Evolutionary conservation across 1,140 invertebrate species (phyloP), one percentile per base, ranked within the genome.

Genomic region (Lepidurus packardi): DNA sequence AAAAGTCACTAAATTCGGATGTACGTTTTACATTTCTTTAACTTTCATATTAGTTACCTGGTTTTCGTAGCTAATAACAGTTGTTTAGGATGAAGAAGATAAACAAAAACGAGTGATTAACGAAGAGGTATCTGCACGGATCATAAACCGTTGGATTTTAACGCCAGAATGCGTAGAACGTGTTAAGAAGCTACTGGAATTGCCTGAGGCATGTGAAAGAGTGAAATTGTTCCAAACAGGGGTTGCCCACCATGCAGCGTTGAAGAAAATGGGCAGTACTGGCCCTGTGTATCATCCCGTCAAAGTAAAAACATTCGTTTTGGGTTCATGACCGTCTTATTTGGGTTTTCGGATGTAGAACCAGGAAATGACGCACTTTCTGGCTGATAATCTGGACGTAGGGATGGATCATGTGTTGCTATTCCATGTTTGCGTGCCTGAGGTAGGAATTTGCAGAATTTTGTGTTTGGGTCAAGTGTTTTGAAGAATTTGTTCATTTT

Each of bases 131-230:
- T 65, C 53, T 13, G 53, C 16, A 3, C 6, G 21, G 53, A 65
- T 65, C 21, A 65, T 65, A n/a, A 65, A 65, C 7, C 53, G 53
- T n/a, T 65, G 53, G 53, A 65, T 65, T 21, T 65, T 65, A 21
- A 65, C 53, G 21, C 53, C 9, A 13, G 53, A 65, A 65, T 65
- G 53, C 13, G 16, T 65, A 21, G 53, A 21, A 65, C 53, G 21
- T 65, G 53, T 65, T 4, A 65, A 16, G 8, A 21, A 13, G 21
- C 53, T 21, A 65, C 5, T 65, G 1, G 53, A 65, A 65, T 13
- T 13, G 16, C 8, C 53, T 21, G 53, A 21, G 13, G 16, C 53
- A n/a, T 9, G 53, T 65, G 13, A n/a, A n/a, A 13, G 53, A 7
- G 21, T 65, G 7, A 13, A 16, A 16, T 65, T 65, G 13, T 21